Evolutionary conservation across 2,797 vertebrate genomes (phyloP).

Genomic region (Myripristis murdjan): DNA sequence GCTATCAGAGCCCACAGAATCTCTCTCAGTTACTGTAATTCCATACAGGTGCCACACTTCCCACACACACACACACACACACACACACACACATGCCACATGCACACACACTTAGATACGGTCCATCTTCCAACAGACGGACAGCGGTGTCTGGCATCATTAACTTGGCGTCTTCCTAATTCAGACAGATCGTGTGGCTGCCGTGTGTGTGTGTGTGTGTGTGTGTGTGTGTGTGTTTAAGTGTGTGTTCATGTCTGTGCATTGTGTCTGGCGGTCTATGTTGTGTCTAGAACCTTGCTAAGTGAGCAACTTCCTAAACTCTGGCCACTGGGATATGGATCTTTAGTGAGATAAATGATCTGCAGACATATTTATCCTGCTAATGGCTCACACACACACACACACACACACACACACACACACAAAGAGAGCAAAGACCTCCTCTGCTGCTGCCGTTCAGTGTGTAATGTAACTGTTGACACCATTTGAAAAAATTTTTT

Average conservation of each 20-base stretch:
- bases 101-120: constrained; percentile 50
- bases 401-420: too few species aligned
- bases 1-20: constrained; percentile 57
- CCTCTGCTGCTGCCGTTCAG: background rate
- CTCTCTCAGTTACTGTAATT: constrained; percentile 75
- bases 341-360: constrained; percentile 39
- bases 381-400: background rate
- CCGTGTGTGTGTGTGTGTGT: constrained; percentile 19
- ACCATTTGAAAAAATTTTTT: too few species aligned
- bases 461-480: background rate
- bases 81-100: constrained; percentile 40
- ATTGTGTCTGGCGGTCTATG: constrained; percentile 2
- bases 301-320: constrained; percentile 50
- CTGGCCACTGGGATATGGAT: constrained; percentile 35
- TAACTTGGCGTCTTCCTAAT: constrained; percentile 74
- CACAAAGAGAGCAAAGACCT: background rate
- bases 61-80: constrained; percentile 33
- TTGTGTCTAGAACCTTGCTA: constrained; percentile 39
- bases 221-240: constrained; percentile 31
- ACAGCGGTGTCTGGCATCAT: constrained; percentile 76
- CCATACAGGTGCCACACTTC: constrained; percentile 58
- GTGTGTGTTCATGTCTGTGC: background rate
- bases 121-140: constrained; percentile 70
- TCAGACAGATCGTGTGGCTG: constrained; percentile 63
- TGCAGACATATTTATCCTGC: constrained; percentile 18